These are phyloP conservation scores for Neomicropteryx cornuta DNA, from an alignment of 1,140 invertebrate genomes.

Conservation along the genomic window DNA sequence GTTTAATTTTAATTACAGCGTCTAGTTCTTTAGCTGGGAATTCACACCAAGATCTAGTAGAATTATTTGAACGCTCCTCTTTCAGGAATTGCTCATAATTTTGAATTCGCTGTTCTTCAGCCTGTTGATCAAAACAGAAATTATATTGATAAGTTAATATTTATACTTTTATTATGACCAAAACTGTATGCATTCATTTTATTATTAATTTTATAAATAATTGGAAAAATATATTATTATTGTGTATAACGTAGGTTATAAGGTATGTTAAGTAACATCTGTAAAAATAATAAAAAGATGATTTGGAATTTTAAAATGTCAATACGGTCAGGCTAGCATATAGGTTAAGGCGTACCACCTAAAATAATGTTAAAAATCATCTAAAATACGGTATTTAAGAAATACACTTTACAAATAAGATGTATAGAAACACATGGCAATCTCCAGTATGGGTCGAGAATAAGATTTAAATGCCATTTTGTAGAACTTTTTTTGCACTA, in stretches of 20 bases:
- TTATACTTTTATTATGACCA: not conserved
- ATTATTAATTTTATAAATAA: not conserved
- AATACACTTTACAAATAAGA: too few species aligned
- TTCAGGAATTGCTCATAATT: constrained; percentile 44
- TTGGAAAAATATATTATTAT: not conserved
- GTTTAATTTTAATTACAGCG: constrained; percentile 19
- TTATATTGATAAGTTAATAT: constrained; percentile 3
- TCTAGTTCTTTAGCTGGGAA: constrained; percentile 26
- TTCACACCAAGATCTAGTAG: constrained; percentile 40
- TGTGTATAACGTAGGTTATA: not conserved
- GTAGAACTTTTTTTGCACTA: too few species aligned
- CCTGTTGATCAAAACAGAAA: constrained; percentile 20
- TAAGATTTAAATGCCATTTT: too few species aligned
- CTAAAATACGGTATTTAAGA: too few species aligned
- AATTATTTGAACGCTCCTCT: constrained; percentile 35
- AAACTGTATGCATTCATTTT: not conserved
- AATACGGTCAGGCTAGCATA: too few species aligned
- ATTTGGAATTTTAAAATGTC: not conserved
- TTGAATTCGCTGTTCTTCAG: constrained; percentile 34
- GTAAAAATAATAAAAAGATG: not conserved
- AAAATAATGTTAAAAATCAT: too few species aligned
- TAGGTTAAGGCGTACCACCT: too few species aligned
- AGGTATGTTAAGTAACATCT: not conserved
- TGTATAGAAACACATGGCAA: too few species aligned
- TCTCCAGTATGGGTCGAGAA: too few species aligned